Evolutionary conservation across 2,888 invertebrate species (phyloP), one percentile per base, ranked within the genome.

Genomic region (Apamea epomidion): DNA sequence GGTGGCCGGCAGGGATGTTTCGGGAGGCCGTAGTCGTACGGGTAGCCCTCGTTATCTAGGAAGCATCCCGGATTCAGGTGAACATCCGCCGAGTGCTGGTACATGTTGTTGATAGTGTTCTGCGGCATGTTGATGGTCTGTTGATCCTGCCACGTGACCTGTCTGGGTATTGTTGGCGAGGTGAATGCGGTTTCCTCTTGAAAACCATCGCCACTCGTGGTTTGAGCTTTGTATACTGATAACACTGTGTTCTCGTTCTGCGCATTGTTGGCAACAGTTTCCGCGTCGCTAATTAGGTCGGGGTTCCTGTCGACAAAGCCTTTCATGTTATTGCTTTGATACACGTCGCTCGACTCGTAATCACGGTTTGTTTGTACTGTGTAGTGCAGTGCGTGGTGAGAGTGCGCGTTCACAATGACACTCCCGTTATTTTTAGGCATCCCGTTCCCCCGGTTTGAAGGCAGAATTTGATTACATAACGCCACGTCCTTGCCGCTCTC

Each of bases 231-330:
- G 92, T 97, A 97, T 82, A 96, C 96, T 85, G 97, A 96, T 89
- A 97, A 91, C 83, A 93, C 94, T 75, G 95, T 94, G 91, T 95
- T 96, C 92, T 97, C 96, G 88, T 96, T 96, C 90, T 96, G 96
- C 86, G 95, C 91, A 92, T 96, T 97, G 94, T 96, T 97, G 88
- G 96, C 95, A 87, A 97, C 96, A 85, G 96, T 98, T 95, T 98
- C 98, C 88, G 98, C 98, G 92, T 98, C 98, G 95, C 98, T 98
- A 93, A 98, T 98, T 93, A 98, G 97, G 95, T 98, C 98, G 78
- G 98, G 98, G 95, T 98, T 98, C 94, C 98, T 98, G 93, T 98
- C 98, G 90, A 95, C 96, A 92, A 96, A 97, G 92, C 95, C 95
- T 95, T 96, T 97, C 92, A 96, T 94, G 93, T 95, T 96, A 93